Conservation (phyloP, 2,797 vertebrate species). For the Cyprinella venusta region DNA sequence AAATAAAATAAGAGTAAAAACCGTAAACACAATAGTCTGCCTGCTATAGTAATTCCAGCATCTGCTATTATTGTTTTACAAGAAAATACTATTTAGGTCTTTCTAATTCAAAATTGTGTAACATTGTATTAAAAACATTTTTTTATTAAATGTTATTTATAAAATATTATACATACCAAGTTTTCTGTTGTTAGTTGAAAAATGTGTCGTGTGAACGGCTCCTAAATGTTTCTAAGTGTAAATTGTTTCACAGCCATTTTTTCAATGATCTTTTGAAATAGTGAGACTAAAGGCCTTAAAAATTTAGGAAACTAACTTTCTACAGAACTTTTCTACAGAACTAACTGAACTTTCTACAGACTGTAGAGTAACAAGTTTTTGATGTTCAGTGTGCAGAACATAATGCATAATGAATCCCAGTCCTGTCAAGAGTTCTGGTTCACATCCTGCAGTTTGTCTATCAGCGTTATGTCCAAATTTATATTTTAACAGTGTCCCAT, state of each 20-base stretch:
- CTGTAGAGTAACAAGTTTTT: background rate
- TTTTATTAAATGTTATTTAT: too few species aligned
- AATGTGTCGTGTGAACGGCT: too few species aligned
- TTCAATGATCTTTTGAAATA: background rate
- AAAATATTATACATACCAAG: too few species aligned
- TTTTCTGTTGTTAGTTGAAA: too few species aligned
- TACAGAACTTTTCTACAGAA: too few species aligned
- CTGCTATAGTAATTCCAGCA: background rate
- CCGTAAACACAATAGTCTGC: background rate
- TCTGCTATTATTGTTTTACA: too few species aligned
- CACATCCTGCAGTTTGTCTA: background rate
- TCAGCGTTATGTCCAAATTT: background rate
- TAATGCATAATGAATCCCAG: background rate
- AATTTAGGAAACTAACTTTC: background rate
- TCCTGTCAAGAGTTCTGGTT: background rate
- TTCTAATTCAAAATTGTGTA: too few species aligned
- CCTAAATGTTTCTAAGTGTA: too few species aligned
- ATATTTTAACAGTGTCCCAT: constrained; percentile 19
- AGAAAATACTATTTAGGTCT: too few species aligned
- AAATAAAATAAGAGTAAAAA: background rate
- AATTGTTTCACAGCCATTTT: background rate
- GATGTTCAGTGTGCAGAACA: background rate
- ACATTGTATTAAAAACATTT: too few species aligned
- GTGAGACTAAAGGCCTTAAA: background rate
- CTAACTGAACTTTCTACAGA: background rate